Conservation (phyloP, 2,113 vertebrate species). For the Pygoscelis adeliae region DNA sequence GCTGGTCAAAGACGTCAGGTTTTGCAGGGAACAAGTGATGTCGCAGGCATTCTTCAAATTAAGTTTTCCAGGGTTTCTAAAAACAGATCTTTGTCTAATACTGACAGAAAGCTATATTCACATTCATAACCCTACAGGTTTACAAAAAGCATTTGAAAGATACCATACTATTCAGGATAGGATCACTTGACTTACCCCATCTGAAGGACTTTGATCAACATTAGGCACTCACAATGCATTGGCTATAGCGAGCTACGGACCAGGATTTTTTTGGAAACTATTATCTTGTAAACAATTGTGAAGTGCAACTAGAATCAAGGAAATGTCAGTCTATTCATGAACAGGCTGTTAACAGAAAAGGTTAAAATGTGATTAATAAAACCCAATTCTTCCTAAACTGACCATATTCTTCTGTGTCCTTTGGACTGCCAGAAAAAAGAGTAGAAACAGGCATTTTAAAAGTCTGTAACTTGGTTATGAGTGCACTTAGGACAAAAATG, state of each 20-base stretch:
- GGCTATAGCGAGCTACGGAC: neutral
- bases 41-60: neutral
- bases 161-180: neutral
- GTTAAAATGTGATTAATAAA: neutral
- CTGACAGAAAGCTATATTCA: neutral
- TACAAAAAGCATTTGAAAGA: neutral
- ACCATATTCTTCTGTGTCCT: neutral
- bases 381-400: neutral
- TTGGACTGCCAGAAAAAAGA: neutral
- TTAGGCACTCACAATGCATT: neutral
- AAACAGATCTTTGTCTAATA: neutral
- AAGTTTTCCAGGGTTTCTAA: neutral
- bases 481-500: conserved; percentile 6
- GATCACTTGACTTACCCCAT: neutral
- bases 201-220: neutral
- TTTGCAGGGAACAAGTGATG: neutral
- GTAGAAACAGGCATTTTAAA: neutral
- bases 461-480: conserved; percentile 1
- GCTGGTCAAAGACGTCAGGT: neutral
- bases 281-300: neutral
- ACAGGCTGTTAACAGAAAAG: neutral
- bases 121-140: neutral
- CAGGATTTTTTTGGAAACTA: neutral
- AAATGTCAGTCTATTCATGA: neutral
- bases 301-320: neutral